Base-by-base conservation (phyloP, 92 coral and sea anemone genomes). In the Bergia puertoricense region DNA sequence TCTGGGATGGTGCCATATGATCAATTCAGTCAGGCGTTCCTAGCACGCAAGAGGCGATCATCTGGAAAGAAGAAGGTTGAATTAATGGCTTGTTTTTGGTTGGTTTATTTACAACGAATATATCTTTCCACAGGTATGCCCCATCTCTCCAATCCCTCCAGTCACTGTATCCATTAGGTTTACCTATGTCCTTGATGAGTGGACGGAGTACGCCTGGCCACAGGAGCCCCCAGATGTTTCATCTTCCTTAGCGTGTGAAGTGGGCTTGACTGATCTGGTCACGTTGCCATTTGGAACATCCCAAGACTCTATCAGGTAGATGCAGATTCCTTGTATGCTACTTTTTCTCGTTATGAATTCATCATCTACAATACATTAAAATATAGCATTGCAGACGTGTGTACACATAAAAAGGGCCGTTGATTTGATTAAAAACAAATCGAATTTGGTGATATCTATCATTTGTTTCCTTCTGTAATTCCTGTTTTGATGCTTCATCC, bases 201-300 rank as follows among this genome's bases (percentile, higher is more conserved):
- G 99, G 99, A 93, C 97, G 48, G 99, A 97, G 80, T 94, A 93
- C 15, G 90, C 91, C 16, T 97, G 99, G 99, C 99, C 99, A 37
- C 99, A 97, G 86, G 98, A 94, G 50, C 97, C 98, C 10, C 99
- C 99, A 88, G 98, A 95, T 67, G 88, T 85, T 22, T 88, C 94
- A 43, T 92, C 97, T 7, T 92, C 91, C 81, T 73, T 92, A 38
- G 96, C 91, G 15, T 93, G 90, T 91, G 94, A 93, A 69, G 96
- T 91, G 13, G 99, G 97, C 36, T 54, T 93, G 77, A 88, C 85
- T 20, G 91, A 92, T 88, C 79, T 97, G 82, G 92, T 90, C 57
- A 92, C 93, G 1, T 86, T 97, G 51, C 99, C 99, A 37, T 97
- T 97, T 95, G 99, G 99, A 20, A 94, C 99, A 9, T 90, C 92